Evolutionary conservation across 1,140 invertebrate species (phyloP).

Genomic region (Aphis gossypii): DNA sequence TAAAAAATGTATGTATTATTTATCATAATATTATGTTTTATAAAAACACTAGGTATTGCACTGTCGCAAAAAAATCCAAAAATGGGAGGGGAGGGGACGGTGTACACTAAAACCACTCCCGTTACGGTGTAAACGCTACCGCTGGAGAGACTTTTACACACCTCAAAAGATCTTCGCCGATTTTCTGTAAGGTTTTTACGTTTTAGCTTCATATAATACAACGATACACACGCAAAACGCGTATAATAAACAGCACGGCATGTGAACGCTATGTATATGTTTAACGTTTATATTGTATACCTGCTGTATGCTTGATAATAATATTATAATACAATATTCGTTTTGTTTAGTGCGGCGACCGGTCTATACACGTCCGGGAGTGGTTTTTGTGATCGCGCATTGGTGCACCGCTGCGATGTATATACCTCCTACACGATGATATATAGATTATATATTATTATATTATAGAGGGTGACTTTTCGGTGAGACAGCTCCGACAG

Average conservation of each 20-base stretch:
- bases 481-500: background rate
- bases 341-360: background rate
- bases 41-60: too few relatives aligned
- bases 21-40: too few relatives aligned
- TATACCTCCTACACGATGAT: background rate
- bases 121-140: background rate
- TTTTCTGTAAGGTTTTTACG: background rate
- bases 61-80: too few relatives aligned
- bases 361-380: background rate
- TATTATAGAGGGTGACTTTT: conserved; percentile 41
- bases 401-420: too few relatives aligned
- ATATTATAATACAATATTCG: background rate
- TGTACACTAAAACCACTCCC: background rate
- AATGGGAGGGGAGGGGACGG: too few relatives aligned
- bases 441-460: background rate
- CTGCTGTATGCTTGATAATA: background rate
- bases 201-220: background rate
- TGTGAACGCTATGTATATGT: too few relatives aligned
- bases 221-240: background rate
- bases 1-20: too few relatives aligned
- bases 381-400: background rate
- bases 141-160: background rate
- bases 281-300: background rate
- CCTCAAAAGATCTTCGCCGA: background rate
- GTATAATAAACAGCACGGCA: too few relatives aligned